Evolutionary conservation across 2,113 vertebrate genomes (phyloP).

Genomic region (Pseudolaguvia tuberculata): DNA sequence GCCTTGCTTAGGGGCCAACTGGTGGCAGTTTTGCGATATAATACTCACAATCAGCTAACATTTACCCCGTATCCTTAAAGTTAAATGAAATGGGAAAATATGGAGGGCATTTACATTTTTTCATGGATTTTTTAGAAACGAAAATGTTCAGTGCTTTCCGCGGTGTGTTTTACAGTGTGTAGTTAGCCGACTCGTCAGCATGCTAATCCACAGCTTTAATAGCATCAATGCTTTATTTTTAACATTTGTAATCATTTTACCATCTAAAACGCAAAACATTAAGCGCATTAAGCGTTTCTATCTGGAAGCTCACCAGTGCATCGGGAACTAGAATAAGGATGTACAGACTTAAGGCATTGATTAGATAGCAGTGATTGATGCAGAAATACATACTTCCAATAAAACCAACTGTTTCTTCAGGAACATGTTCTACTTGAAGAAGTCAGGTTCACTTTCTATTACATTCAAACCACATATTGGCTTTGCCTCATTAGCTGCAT

Average conservation of each 20-base stretch:
- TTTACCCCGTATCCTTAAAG: neutral
- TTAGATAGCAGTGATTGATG: conserved; percentile 14
- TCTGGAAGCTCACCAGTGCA: neutral
- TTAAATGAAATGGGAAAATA: neutral
- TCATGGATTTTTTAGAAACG: neutral
- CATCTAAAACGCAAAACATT: neutral
- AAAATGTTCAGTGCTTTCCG: neutral
- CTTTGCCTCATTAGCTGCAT: neutral
- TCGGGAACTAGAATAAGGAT: neutral
- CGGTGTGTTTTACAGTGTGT: neutral
- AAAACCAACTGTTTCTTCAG: neutral
- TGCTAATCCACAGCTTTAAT: neutral
- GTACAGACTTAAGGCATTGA: neutral
- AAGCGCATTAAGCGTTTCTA: neutral
- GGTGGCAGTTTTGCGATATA: too few relatives aligned
- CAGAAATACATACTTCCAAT: neutral
- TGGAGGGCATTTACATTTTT: neutral
- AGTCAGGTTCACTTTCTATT: conserved; percentile 39
- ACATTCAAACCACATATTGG: conserved; percentile 61
- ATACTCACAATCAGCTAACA: too few relatives aligned
- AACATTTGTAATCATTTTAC: neutral
- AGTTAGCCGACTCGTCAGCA: neutral
- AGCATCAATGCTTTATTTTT: neutral
- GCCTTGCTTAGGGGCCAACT: too few relatives aligned
- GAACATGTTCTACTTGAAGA: neutral